phyloP scores from a whole-genome alignment of 2,113 vertebrate species.

The Corynorhinus townsendii region DNA sequence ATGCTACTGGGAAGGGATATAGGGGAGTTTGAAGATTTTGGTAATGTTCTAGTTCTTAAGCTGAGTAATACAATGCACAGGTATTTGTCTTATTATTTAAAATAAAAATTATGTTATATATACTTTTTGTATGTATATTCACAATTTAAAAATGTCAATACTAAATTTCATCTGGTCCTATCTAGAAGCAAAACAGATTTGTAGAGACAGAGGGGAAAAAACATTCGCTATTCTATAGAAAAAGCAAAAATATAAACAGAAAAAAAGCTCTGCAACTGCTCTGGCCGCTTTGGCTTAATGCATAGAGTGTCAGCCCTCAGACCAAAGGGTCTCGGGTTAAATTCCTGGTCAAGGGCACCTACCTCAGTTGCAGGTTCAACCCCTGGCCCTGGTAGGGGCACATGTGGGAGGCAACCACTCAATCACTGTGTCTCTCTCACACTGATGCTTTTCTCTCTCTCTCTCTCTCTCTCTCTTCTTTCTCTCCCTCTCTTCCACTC shows the following conservation, averaged over 20 bases:
- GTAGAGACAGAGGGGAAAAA: background rate
- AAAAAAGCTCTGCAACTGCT: background rate
- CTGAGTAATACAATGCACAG: background rate
- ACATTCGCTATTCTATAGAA: background rate
- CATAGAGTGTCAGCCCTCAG: no score
- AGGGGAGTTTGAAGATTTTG: background rate
- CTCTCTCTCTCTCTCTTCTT: no score
- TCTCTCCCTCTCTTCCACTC: no score
- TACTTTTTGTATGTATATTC: background rate
- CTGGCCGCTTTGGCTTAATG: no score
- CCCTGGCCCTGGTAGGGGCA: no score
- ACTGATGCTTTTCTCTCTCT: no score
- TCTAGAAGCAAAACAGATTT: background rate
- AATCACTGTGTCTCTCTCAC: no score
- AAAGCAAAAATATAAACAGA: background rate
- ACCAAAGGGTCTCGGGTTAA: no score
- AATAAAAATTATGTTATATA: background rate
- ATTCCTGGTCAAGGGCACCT: no score
- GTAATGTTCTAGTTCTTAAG: conserved; percentile 16
- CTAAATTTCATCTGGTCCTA: background rate
- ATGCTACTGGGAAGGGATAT: accelerated
- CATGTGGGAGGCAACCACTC: no score
- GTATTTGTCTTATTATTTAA: background rate
- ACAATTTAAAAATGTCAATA: background rate
- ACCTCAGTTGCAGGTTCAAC: no score